These are phyloP conservation scores for Naja naja DNA, from an alignment of 2,113 vertebrate genomes.

Conservation along the genomic window DNA sequence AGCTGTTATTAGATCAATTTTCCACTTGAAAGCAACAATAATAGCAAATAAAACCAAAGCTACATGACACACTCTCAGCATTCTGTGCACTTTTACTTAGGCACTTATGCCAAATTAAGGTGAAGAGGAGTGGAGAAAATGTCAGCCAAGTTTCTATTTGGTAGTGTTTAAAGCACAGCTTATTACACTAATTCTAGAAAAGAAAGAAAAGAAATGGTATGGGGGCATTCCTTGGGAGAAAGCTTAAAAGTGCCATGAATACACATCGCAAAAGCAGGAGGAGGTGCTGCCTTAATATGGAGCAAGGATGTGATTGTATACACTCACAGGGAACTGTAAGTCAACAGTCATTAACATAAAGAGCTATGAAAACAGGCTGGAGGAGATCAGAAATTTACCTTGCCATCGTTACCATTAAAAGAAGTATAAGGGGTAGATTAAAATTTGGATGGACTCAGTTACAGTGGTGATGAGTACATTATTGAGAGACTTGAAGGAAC, in stretches of 20 bases:
- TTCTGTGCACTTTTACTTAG: slow-evolving; percentile 45
- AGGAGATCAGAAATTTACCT: neutral
- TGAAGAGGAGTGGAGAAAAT: neutral
- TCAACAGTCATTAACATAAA: neutral
- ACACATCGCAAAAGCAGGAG: neutral
- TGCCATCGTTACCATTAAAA: neutral
- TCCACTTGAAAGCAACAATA: slow-evolving; percentile 69
- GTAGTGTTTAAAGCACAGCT: neutral
- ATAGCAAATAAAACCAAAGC: slow-evolving; percentile 60
- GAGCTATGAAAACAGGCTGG: neutral
- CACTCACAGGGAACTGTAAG: neutral
- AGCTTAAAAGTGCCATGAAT: neutral
- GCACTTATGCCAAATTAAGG: slow-evolving; percentile 8
- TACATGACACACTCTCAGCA: slow-evolving; percentile 43
- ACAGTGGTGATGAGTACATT: neutral
- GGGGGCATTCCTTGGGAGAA: neutral
- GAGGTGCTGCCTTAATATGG: neutral
- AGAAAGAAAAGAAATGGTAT: neutral
- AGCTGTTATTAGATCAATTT: slow-evolving; percentile 64
- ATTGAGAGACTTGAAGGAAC: neutral
- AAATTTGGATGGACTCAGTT: neutral
- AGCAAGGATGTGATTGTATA: neutral
- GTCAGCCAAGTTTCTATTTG: slow-evolving; percentile 13
- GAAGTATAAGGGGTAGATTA: neutral
- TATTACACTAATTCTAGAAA: neutral